Conservation (phyloP, 2,797 vertebrate species). For the Cichlasoma orientale region DNA sequence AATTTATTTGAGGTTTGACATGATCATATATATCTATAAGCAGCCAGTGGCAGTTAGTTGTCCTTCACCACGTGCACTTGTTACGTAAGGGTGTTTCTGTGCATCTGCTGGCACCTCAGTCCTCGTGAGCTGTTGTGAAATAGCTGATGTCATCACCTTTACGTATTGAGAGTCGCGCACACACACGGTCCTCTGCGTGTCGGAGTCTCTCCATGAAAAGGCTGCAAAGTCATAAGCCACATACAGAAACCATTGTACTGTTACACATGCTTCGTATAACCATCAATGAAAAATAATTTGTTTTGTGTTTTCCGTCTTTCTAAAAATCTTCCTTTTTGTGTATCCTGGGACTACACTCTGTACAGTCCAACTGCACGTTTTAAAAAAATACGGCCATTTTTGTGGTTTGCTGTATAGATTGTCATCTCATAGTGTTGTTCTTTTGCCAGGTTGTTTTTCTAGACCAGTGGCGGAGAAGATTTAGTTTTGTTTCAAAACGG, state of each 20-base stretch:
- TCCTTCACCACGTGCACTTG: neutral
- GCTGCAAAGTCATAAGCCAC: neutral
- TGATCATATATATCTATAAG: neutral
- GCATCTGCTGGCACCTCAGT: neutral
- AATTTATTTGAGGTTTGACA: neutral
- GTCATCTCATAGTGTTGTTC: slow-evolving; percentile 20
- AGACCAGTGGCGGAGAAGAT: slow-evolving; percentile 49
- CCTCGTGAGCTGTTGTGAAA: no score
- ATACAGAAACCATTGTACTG: slow-evolving; percentile 8
- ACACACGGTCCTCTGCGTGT: no score
- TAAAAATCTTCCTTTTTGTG: neutral
- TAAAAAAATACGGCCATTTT: neutral
- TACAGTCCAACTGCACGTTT: neutral
- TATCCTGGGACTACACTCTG: neutral
- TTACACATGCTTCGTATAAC: slow-evolving; percentile 25
- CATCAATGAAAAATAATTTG: neutral
- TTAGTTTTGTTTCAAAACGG: slow-evolving; percentile 60
- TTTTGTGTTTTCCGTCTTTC: neutral
- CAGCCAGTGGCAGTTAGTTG: neutral
- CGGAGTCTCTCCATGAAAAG: slow-evolving; percentile 7
- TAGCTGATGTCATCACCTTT: neutral
- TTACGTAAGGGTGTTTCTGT: neutral
- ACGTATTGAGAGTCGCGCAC: neutral
- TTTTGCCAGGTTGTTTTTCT: slow-evolving; percentile 48
- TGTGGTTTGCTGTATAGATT: neutral